Percentiles rank a stretch among this genome's conserved stretches.
phyloP scores from a whole-genome alignment of 2,888 invertebrate genomes.

The Pyrgus malvae region DNA sequence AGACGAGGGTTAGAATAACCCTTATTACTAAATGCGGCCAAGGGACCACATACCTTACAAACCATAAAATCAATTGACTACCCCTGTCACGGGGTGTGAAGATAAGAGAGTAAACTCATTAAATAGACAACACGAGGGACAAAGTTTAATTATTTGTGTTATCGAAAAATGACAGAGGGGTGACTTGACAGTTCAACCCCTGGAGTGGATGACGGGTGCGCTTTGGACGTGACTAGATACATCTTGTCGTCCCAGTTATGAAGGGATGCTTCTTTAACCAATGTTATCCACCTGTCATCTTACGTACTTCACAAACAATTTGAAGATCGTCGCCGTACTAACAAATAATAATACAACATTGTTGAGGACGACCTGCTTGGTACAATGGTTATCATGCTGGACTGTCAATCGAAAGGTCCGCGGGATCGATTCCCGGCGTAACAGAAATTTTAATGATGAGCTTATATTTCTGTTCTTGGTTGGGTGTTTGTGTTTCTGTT shows the following conservation, averaged over 20 bases:
- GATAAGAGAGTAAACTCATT: conserved; percentile 31
- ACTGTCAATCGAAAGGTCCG: too few relatives aligned
- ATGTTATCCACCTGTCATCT: too few relatives aligned
- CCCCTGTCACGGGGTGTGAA: conserved; percentile 27
- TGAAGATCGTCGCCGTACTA: too few relatives aligned
- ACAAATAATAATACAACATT: too few relatives aligned
- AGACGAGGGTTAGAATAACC: conserved; percentile 1
- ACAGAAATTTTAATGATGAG: too few relatives aligned
- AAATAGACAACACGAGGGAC: conserved; percentile 21
- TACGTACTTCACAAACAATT: too few relatives aligned
- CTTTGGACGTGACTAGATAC: not conserved
- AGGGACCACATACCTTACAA: not conserved
- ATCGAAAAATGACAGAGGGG: conserved; percentile 26
- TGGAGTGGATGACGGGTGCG: not conserved
- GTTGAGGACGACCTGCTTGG: too few relatives aligned
- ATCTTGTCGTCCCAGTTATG: not conserved
- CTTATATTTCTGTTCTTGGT: too few relatives aligned
- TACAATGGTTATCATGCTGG: too few relatives aligned
- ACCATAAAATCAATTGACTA: conserved; percentile 23
- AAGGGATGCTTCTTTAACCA: too few relatives aligned
- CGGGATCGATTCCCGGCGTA: too few relatives aligned
- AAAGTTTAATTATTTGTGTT: conserved; percentile 28
- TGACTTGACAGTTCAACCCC: conserved; percentile 9
- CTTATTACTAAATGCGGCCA: not conserved
- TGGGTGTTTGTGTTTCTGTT: too few relatives aligned